Percentiles rank a stretch among this genome's conserved stretches.
phyloP scores from a whole-genome alignment of 2,113 vertebrate genomes.

The Onychostruthus taczanowskii region DNA sequence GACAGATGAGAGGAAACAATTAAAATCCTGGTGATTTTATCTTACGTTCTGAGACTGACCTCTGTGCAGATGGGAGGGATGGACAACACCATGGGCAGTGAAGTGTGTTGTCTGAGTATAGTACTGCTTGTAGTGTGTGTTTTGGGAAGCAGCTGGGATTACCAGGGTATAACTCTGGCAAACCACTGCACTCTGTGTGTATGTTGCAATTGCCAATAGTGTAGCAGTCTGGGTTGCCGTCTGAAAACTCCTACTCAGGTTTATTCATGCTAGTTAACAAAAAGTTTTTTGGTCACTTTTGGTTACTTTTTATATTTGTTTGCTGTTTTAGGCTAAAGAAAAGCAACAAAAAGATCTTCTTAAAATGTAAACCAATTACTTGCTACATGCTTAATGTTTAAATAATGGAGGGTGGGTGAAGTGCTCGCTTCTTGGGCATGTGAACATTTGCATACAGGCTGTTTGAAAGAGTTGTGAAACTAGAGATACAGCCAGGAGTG shows the following conservation, averaged over 20 bases:
- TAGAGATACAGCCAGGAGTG: not conserved
- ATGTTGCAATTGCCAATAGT: not conserved
- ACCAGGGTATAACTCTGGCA: not conserved
- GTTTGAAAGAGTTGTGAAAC: not conserved
- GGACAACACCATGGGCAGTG: rapidly evolving
- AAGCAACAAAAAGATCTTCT: not conserved
- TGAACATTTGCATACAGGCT: rapidly evolving
- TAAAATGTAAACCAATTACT: not conserved
- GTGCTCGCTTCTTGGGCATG: not conserved
- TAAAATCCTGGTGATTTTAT: not conserved
- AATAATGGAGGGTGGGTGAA: not conserved
- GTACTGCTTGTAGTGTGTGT: not conserved
- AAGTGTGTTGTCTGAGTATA: too few relatives aligned
- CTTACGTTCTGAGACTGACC: rapidly evolving
- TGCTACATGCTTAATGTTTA: not conserved
- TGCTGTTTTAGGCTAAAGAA: not conserved
- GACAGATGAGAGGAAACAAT: not conserved
- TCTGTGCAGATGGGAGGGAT: not conserved
- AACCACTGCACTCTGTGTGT: not conserved
- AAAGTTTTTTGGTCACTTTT: not conserved
- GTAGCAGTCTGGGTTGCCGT: not conserved
- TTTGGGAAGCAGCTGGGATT: not conserved
- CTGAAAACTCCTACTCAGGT: not conserved
- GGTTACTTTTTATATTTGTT: not conserved
- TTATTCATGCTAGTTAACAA: not conserved